Base-by-base conservation (phyloP, 2,797 vertebrate species). In the Sebastolobus altivelis region DNA sequence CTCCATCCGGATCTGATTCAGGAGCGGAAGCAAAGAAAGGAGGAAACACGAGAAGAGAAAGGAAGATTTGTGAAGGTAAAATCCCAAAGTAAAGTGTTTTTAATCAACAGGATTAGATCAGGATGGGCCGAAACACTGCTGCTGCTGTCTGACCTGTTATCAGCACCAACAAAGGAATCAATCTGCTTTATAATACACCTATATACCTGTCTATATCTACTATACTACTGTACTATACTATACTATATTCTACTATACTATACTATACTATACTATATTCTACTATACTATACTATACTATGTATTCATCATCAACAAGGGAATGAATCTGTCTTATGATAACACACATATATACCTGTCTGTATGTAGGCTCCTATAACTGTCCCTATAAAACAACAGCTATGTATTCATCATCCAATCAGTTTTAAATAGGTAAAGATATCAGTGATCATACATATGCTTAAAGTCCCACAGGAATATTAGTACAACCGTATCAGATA, bases 51-150 rank as follows among this genome's bases (percentile, higher is more conserved):
- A 58, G 75, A 40, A 81, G 74, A 79, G 80, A 67, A 70, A 87
- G 75, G 78, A 59, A 72, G 80, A 78, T 87, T 83, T 75, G 38
- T 69, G 73, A 93, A 94, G 93, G 94, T 94, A 93, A 92, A 72
- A 16, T 4, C 54, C 7, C 4, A 72, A 43, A 68, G 55, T 1
- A 56, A 78, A 60, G 25, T 59, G 67, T 71, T 81, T 74, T 89
- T 91, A 89, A 85, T 89, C 25, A 67, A 78, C 65, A 25, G 87
- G 80, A 84, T 87, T 75, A 72, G 69, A 87, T 63, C 18, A 81
- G 87, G 85, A 89, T 87, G 92, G 90, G 91, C 91, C 92, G 81
- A 81, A 56, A 0, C 60, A 81, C 88, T 69, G 83, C 89, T 82
- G 88, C 83, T 87, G 27, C 87, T 83, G 80, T 83, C 89, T 87